Conservation (phyloP, 2,888 invertebrate genomes). For the Chloromyia formosa region DNA sequence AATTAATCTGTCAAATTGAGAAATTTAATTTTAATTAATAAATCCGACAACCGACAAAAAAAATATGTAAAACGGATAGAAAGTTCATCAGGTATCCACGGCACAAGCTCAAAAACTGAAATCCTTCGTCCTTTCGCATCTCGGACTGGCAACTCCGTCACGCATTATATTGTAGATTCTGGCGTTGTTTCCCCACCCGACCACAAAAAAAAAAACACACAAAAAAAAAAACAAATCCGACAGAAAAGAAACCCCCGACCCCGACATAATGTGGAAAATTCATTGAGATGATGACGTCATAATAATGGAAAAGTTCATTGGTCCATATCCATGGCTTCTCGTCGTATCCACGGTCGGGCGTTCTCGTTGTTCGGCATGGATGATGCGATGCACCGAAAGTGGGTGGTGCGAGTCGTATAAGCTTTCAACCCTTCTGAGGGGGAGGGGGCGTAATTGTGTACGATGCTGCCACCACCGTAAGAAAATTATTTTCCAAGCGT, state of each 20-base stretch:
- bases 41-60: no score
- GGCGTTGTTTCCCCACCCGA: not conserved
- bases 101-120: no score
- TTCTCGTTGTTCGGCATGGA: slow-evolving; percentile 3
- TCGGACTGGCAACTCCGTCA: no score
- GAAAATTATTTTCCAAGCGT: slow-evolving; percentile 12
- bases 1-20: not conserved
- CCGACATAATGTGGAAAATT: slow-evolving; percentile 26
- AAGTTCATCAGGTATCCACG: slow-evolving; percentile 3
- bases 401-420: not conserved
- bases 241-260: no score
- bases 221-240: no score
- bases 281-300: slow-evolving; percentile 29
- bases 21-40: no score
- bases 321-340: slow-evolving; percentile 26
- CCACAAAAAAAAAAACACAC: no score
- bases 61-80: no score
- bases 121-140: not conserved
- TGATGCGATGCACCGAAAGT: not conserved
- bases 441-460: not conserved
- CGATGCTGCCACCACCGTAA: not conserved
- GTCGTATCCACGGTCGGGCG: not conserved
- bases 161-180: not conserved
- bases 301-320: slow-evolving; percentile 37
- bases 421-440: not conserved